Base-by-base conservation (phyloP, 2,888 invertebrate genomes). In the Pseudococcus jackbeardsleyi region DNA sequence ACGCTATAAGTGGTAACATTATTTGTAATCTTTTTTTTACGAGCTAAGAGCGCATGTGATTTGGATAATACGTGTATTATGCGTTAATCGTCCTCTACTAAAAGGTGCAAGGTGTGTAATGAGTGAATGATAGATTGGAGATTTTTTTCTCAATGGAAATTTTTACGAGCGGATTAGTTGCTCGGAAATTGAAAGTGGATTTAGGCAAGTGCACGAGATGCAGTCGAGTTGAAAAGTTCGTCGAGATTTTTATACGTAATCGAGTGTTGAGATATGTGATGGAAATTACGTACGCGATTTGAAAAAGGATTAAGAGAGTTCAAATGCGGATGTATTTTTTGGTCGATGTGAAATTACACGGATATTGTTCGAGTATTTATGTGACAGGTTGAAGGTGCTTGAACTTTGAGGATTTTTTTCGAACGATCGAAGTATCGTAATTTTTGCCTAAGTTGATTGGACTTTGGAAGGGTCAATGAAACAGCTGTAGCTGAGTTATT, bases 111-210 rank as follows among this genome's bases (percentile, higher is more conserved):
- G 26, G 72, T 72, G 33, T 33, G 12, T 72, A 72, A 72, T 72
- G 33, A 72, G 72, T 33, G 72, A 72, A 72, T 72, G 72, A 72
- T 72, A 72, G 72, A 72, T 72, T 33, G 72, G 33, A 33, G 39
- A 72, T 72, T 33, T 72, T 72, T 72, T 72, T 72, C 33, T 72
- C 26, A 26, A 72, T 72, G 72, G 72, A 33, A 12, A 15, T 2
- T 72, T 72, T 72, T 72, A 72, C 72, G 72, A 72, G 33, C 72
- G 72, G 72, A 72, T 72, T 72, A 72, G 8, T 5, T 33, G 33
- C 72, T 33, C 15, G 17, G 26, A 72, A 72, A 72, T 26, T 72
- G 72, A 72, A 72, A 72, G 33, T 33, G 11, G 17, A 17, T 15
- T 33, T 72, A 9, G 33, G 33, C 33, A 72, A 72, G 72, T 72